These are phyloP conservation scores for Micrastur ruficollis DNA, from an alignment of 2,797 vertebrate genomes.

Conservation along the genomic window DNA sequence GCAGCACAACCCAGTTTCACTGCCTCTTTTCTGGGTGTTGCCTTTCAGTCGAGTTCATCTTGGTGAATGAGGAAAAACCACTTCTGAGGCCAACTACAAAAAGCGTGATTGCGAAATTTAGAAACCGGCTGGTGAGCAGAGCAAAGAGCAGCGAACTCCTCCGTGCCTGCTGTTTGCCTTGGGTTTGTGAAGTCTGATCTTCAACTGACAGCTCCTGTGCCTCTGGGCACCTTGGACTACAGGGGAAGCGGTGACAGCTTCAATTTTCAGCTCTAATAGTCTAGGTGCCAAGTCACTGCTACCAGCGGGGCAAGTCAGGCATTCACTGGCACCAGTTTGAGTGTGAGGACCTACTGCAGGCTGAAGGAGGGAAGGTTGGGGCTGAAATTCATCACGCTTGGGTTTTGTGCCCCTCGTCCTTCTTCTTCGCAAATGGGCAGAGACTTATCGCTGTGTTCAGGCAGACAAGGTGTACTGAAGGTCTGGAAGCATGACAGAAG, in stretches of 20 bases:
- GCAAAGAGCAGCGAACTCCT: background rate
- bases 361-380: background rate
- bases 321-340: background rate
- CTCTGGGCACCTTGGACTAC: background rate
- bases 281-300: background rate
- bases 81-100: background rate
- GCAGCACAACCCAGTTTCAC: background rate
- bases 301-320: background rate
- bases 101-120: background rate
- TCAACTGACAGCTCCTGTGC: background rate
- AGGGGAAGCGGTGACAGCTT: background rate
- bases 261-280: background rate
- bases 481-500: background rate
- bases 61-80: background rate
- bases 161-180: rapidly evolving
- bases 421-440: background rate
- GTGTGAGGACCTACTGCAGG: background rate
- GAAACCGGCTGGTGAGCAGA: background rate
- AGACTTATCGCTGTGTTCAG: background rate
- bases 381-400: background rate
- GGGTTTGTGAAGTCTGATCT: background rate
- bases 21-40: background rate
- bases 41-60: background rate
- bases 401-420: background rate
- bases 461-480: background rate